phyloP scores from a whole-genome alignment of 2,113 vertebrate species.

The Malurus elegans region DNA sequence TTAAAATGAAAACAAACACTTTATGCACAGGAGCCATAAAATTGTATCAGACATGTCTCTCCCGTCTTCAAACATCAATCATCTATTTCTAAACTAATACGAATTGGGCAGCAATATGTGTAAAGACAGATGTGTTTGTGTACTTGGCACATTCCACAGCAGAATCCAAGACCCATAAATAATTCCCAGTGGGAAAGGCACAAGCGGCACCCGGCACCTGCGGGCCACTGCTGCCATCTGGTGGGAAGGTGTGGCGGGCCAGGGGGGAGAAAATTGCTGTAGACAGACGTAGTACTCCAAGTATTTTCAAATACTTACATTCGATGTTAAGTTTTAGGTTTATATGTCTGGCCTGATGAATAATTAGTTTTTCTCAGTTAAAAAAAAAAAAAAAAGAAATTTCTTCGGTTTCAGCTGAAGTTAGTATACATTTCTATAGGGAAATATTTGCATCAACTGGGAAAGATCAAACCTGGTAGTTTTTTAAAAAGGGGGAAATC shows the following conservation, averaged over 20 bases:
- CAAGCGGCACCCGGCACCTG: not conserved
- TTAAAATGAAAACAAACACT: not conserved
- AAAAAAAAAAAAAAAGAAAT: not conserved
- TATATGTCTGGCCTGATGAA: not conserved
- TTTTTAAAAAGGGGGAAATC: not conserved
- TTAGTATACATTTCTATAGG: not conserved
- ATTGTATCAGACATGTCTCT: not conserved
- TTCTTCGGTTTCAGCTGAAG: not conserved
- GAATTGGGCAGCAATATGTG: not conserved
- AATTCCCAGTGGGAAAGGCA: not conserved
- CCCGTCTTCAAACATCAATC: not conserved
- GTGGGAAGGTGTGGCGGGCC: not conserved
- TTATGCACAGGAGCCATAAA: not conserved
- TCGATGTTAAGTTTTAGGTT: not conserved
- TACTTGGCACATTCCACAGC: not conserved
- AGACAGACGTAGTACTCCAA: accelerated
- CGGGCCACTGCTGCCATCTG: conserved; percentile 27
- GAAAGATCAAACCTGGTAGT: not conserved
- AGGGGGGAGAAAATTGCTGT: not conserved
- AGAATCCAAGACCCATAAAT: not conserved
- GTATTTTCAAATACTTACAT: not conserved
- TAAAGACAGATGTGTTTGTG: not conserved
- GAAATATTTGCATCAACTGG: not conserved
- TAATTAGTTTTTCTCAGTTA: not conserved
- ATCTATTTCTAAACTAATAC: not conserved